Base-by-base conservation (phyloP, 2,113 vertebrate genomes). In the Chamaetylas fuelleborni region DNA sequence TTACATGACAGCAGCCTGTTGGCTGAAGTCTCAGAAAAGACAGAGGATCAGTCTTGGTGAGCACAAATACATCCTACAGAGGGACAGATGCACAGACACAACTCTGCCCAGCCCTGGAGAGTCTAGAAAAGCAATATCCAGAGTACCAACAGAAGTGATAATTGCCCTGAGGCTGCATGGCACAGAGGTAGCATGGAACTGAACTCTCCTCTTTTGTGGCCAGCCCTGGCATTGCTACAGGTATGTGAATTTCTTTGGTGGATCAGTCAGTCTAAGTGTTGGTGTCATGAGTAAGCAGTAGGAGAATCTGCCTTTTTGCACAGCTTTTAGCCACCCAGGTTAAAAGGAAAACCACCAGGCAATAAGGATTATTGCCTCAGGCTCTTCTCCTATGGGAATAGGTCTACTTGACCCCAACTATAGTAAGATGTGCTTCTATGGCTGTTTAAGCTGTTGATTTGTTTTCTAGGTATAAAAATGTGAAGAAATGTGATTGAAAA, bases 1-100 rank as follows among this genome's bases (percentile, higher is more conserved):
- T 91, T 82, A 24, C 1, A 0, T 29, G 81, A 74, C 36, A 66
- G 34, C 33, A 69, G 40, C 18, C 13, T 0, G 0, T 48, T 57
- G 45, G 9, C 15, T 25, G 24, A 45, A 42, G 54, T 57, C 58
- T 76, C 48, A 8, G 36, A 23, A 43, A 79, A 86, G 61, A 40
- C 18, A 31, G 47, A 40, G n/a, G 14, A 20, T 19, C 48, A 36
- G 24, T 40, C 1, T 7, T 29, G 31, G 8, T 45, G 40, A 90
- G 36, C 36, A 36, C 36, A 36, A 50, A 54, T 43, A 18, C 43
- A 69, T n/a, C 9, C 22, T 64, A 8, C 23, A 79, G 71, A 78
- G 86, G 38, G 18, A 20, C 20, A 48, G 2, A 7, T 48, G 24
- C 9, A 14, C 24, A 47, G 45, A 25, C 23, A 28, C 1, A 51